A percentile compares a stretch with the other conserved stretches of the same genome.
These are phyloP conservation scores for Entomobrya proxima DNA, from an alignment of 2,888 invertebrate species.

Conservation along the genomic window DNA sequence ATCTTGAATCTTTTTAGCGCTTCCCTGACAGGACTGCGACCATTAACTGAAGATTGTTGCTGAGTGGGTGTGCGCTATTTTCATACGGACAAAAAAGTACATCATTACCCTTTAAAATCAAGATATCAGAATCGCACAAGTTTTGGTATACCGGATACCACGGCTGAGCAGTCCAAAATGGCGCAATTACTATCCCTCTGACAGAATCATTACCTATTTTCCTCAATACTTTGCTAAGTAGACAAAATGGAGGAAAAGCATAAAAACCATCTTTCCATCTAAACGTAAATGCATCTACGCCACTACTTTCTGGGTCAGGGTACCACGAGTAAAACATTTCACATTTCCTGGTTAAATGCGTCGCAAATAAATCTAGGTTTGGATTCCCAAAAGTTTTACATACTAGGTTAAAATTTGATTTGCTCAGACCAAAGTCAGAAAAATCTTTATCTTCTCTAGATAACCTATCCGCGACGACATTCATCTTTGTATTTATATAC, in stretches of 20 bases:
- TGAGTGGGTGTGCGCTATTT: too few relatives aligned
- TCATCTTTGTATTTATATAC: not conserved
- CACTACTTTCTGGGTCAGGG: not conserved
- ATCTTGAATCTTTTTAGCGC: too few relatives aligned
- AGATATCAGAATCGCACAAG: too few relatives aligned
- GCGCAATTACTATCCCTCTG: too few relatives aligned
- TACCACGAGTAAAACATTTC: not conserved
- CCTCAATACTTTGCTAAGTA: not conserved
- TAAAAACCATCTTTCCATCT: slow-evolving; percentile 21
- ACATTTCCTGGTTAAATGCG: not conserved
- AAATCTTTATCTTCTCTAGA: not conserved
- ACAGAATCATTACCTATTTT: slow-evolving; percentile 8
- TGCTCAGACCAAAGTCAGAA: not conserved
- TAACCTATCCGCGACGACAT: not conserved
- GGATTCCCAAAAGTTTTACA: not conserved
- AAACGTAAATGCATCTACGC: slow-evolving; percentile 19
- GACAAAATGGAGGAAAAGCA: slow-evolving; percentile 18
- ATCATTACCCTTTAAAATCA: too few relatives aligned
- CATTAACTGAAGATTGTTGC: too few relatives aligned
- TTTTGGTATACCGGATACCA: too few relatives aligned
- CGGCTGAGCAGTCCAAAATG: too few relatives aligned
- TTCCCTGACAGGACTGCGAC: too few relatives aligned
- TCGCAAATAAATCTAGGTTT: not conserved
- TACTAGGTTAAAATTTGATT: not conserved
- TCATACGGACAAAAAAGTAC: too few relatives aligned